Conservation (phyloP, 2,888 invertebrate species). For the Nasonovia ribisnigri region DNA sequence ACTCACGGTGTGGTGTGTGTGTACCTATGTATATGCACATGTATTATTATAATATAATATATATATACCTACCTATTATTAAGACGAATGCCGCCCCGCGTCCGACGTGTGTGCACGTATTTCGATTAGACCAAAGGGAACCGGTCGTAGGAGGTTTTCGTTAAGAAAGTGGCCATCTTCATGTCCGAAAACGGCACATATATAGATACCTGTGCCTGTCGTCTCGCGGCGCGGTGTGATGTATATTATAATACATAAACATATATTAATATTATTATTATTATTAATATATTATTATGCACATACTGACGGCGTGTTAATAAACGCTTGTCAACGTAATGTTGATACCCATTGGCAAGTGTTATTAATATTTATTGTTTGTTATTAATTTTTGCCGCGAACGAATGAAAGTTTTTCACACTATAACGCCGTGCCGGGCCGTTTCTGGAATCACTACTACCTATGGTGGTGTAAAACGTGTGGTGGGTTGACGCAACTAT, state of each 20-base stretch:
- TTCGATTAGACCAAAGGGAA: slow-evolving; percentile 49
- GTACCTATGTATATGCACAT: neutral
- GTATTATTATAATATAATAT: neutral
- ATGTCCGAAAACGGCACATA: slow-evolving; percentile 13
- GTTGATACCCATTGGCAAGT: slow-evolving; percentile 2
- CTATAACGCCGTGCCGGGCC: neutral
- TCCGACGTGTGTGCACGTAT: neutral
- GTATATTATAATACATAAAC: neutral
- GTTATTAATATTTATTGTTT: slow-evolving; percentile 22
- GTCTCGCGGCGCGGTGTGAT: neutral
- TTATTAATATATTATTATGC: neutral
- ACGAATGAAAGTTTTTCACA: neutral
- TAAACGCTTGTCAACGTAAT: slow-evolving; percentile 42
- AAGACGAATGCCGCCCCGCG: neutral
- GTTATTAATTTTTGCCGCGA: neutral
- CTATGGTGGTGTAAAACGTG: neutral
- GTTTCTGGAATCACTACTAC: no score
- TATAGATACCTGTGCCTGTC: neutral
- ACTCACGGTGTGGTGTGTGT: neutral
- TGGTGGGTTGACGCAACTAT: neutral
- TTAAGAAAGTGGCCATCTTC: slow-evolving; percentile 36
- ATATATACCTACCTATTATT: slow-evolving; percentile 1
- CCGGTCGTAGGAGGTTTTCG: slow-evolving; percentile 39
- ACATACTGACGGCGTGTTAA: slow-evolving; percentile 4
- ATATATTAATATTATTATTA: neutral